Percentiles rank a stretch among this genome's conserved stretches.
These are phyloP conservation scores for Himalopsyche kuldschensis DNA, from an alignment of 2,888 invertebrate genomes.

Conservation along the genomic window DNA sequence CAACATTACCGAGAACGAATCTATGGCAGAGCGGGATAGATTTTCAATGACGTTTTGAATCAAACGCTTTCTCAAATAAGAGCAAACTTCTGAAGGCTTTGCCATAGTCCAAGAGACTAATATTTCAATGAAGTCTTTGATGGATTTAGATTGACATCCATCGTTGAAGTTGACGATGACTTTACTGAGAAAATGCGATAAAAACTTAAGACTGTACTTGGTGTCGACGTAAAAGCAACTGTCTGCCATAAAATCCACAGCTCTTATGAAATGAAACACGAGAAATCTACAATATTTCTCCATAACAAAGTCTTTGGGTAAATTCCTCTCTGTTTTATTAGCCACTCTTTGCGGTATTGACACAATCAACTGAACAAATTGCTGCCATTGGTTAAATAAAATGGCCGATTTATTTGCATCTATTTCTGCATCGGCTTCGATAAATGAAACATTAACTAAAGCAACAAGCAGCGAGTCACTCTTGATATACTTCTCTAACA, in stretches of 20 bases:
- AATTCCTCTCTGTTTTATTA: conserved; percentile 62
- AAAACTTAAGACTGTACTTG: conserved; percentile 49
- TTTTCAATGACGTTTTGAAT: conserved; percentile 58
- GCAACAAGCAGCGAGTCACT: conserved; percentile 62
- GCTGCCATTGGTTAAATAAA: conserved; percentile 52
- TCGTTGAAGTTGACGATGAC: conserved; percentile 61
- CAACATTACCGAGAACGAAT: conserved; percentile 59
- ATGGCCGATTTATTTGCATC: conserved; percentile 41
- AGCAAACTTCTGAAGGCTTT: conserved; percentile 44
- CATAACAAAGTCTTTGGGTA: conserved; percentile 62
- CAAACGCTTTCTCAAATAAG: conserved; percentile 50
- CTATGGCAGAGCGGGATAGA: conserved; percentile 63
- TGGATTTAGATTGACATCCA: conserved; percentile 50
- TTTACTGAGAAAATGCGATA: conserved; percentile 65
- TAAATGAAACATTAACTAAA: conserved; percentile 49
- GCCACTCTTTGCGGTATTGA: conserved; percentile 73
- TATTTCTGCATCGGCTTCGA: conserved; percentile 39
- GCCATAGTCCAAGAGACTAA: conserved; percentile 57
- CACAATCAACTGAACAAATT: conserved; percentile 63
- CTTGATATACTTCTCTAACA: conserved; percentile 57
- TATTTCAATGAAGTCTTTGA: conserved; percentile 59
- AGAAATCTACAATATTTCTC: conserved; percentile 62
- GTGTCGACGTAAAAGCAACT: conserved; percentile 46
- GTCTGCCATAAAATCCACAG: conserved; percentile 63
- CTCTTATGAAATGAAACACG: conserved; percentile 62